Conservation (phyloP, 2,888 invertebrate species). For the Aromia moschata region DNA sequence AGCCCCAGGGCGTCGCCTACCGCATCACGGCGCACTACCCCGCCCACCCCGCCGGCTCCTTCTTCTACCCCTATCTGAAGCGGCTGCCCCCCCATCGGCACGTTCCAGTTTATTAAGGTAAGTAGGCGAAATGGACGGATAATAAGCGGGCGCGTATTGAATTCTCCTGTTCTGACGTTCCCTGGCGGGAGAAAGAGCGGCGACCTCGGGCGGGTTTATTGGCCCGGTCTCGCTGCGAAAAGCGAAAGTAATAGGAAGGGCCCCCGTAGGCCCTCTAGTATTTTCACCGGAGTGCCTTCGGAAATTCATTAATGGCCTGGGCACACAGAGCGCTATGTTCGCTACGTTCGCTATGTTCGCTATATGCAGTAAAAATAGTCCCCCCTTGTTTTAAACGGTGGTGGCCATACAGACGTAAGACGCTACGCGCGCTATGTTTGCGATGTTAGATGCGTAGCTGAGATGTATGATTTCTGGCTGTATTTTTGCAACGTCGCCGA, state of each 20-base stretch:
- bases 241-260: neutral
- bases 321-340: too few species aligned
- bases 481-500: too few species aligned
- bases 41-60: slow-evolving; percentile 91
- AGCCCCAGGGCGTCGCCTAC: slow-evolving; percentile 88
- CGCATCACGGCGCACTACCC: slow-evolving; percentile 89
- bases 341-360: too few species aligned
- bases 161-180: slow-evolving; percentile 9
- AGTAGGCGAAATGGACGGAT: slow-evolving; percentile 43
- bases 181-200: neutral
- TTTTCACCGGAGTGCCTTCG: too few species aligned
- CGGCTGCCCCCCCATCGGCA: slow-evolving; percentile 90
- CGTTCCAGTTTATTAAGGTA: slow-evolving; percentile 92
- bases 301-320: too few species aligned
- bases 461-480: too few species aligned
- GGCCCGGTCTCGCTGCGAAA: neutral
- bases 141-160: slow-evolving; percentile 13
- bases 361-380: too few species aligned
- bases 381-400: too few species aligned
- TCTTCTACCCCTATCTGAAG: slow-evolving; percentile 90
- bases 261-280: too few species aligned
- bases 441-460: too few species aligned
- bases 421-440: too few species aligned
- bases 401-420: too few species aligned
- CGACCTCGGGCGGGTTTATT: neutral